phyloP scores from a whole-genome alignment of 2,113 vertebrate species.

The Pelodiscus sinensis region DNA sequence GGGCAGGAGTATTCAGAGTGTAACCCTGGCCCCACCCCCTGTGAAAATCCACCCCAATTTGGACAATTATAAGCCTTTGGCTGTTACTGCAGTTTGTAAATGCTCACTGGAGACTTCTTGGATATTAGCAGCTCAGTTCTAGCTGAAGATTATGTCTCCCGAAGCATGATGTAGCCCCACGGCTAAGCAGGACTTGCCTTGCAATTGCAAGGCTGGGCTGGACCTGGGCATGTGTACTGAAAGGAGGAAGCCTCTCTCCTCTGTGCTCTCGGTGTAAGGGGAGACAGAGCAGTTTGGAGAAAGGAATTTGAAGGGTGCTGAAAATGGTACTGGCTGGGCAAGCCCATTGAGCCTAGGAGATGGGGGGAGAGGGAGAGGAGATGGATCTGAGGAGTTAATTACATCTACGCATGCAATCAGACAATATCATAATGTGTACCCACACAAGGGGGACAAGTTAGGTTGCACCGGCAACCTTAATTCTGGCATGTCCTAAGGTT shows the following conservation, averaged over 20 bases:
- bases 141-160: neutral
- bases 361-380: neutral
- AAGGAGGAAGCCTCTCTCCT: neutral
- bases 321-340: neutral
- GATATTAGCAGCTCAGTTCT: neutral
- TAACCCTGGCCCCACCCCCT: neutral
- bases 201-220: neutral
- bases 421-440: neutral
- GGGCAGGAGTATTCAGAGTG: neutral
- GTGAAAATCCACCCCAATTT: neutral
- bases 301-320: neutral
- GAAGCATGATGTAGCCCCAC: neutral
- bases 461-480: neutral
- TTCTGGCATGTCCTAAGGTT: neutral
- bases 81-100: neutral
- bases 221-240: neutral
- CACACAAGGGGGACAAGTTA: neutral
- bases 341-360: neutral
- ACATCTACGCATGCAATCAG: neutral
- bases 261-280: neutral
- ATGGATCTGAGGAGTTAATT: neutral
- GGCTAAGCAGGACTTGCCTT: neutral
- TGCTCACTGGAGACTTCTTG: neutral
- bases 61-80: neutral
- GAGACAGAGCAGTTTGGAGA: neutral